Conservation (phyloP, 2,888 invertebrate species). For the Coremacera marginata region DNA sequence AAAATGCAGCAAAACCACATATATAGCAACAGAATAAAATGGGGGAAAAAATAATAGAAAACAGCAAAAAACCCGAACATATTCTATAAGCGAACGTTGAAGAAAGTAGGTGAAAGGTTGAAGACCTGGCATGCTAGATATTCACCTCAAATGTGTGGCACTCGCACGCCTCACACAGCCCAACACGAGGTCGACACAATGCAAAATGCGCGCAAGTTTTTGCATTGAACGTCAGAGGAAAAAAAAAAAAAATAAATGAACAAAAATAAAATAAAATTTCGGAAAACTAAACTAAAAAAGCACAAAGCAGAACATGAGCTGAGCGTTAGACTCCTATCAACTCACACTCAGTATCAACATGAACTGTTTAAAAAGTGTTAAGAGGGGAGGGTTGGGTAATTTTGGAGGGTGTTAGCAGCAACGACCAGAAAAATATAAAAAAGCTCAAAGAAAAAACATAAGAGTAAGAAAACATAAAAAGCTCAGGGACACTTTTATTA, state of each 20-base stretch:
- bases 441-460: no score
- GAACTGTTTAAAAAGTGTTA: no score
- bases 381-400: no score
- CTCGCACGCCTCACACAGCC: neutral
- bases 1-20: no score
- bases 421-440: no score
- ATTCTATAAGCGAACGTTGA: constrained; percentile 25
- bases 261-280: neutral
- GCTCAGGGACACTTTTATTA: no score
- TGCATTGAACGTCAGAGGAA: neutral
- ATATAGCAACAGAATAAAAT: no score
- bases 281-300: neutral
- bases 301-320: neutral
- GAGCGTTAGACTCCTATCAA: neutral
- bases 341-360: no score
- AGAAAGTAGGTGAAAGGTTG: constrained; percentile 67
- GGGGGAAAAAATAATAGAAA: no score
- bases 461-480: no score
- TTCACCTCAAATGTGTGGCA: neutral
- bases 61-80: constrained; percentile 4
- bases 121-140: constrained; percentile 52
- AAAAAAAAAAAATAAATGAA: neutral
- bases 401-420: no score
- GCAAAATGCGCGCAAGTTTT: constrained; percentile 1
- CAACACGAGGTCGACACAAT: neutral